These are phyloP conservation scores for Erethizon dorsatum DNA, from an alignment of 2,797 vertebrate species.

Conservation along the genomic window DNA sequence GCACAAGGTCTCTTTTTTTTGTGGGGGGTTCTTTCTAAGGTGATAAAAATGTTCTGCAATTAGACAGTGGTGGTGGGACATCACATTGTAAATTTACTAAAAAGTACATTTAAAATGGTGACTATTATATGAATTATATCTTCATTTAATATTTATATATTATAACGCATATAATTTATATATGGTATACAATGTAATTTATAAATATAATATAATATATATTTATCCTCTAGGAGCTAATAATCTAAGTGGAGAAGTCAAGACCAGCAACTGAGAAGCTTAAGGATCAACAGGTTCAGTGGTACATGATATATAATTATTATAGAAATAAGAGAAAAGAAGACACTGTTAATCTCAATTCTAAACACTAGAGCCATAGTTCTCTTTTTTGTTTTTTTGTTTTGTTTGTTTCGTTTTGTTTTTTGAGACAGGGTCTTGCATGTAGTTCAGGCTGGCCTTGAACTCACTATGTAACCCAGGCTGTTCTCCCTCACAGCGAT, in stretches of 20 bases:
- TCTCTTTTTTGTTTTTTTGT: background rate
- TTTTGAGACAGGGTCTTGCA: background rate
- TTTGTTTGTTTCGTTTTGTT: background rate
- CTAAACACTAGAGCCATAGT: background rate
- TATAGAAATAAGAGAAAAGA: background rate
- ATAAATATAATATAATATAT: background rate
- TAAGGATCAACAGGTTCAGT: background rate
- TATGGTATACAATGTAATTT: background rate
- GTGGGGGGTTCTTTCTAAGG: background rate
- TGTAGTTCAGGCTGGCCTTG: too few relatives aligned
- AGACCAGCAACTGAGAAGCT: background rate
- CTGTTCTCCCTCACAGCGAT: too few relatives aligned
- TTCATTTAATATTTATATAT: background rate
- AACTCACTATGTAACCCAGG: too few relatives aligned
- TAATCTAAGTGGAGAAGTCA: slow-evolving; percentile 37
- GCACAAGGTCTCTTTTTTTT: background rate
- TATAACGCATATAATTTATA: background rate
- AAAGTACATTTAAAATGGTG: slow-evolving; percentile 48
- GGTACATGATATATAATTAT: background rate
- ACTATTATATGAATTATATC: slow-evolving; percentile 40
- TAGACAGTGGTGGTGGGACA: slow-evolving; percentile 7
- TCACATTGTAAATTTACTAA: slow-evolving; percentile 40
- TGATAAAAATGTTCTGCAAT: slow-evolving; percentile 71
- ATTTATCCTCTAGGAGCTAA: slow-evolving; percentile 30
- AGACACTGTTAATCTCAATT: slow-evolving; percentile 26